Evolutionary conservation across 2,113 vertebrate genomes (phyloP), one percentile per base, ranked within the genome.

Genomic region (Orycteropus afer): DNA sequence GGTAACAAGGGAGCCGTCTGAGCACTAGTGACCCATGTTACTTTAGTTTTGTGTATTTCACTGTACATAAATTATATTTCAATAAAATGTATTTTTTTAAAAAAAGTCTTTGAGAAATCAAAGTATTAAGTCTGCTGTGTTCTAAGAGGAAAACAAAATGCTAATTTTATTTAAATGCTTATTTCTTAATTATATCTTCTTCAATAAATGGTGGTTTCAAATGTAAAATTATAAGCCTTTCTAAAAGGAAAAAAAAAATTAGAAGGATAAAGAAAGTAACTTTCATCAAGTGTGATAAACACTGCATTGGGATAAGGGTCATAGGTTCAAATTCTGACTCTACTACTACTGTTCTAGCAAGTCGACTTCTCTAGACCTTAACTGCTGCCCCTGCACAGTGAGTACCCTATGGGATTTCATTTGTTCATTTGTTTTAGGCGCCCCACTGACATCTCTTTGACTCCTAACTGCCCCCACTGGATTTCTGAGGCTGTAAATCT

Each of bases 241-340:
- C n/a, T 65, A 90, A 92, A 95, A 37, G n/a, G 29, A 85, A 69
- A 69, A 89, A 42, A 32, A 90, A 45, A 61, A 45, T 67, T 40
- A 51, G 40, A 53, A 3, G 2, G 20, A 73, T 51, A 42, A 86
- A 49, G 8, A 88, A 81, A 63, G 49, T 42, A 53, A 63, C 4
- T 61, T 80, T 69, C 8, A 85, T 59, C 49, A 86, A 42, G 9
- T 73, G 57, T 25, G 7, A 15, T 51, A 22, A 78, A 90, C 25
- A 57, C 37, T 65, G 47, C 20, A 15, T 29, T 88, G 6, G 4
- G 55, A 32, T 15, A 40, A 82, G 25, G 76, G 27, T 65, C 27
- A 23, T 40, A 10, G 13, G 10, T 12, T 87, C 76, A 61, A 40
- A n/a, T 20, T 79, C 37, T 27, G 7, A 40, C 15, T n/a, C 78